Evolutionary conservation across 2,113 vertebrate genomes (phyloP).

Genomic region (Cisticola juncidis): DNA sequence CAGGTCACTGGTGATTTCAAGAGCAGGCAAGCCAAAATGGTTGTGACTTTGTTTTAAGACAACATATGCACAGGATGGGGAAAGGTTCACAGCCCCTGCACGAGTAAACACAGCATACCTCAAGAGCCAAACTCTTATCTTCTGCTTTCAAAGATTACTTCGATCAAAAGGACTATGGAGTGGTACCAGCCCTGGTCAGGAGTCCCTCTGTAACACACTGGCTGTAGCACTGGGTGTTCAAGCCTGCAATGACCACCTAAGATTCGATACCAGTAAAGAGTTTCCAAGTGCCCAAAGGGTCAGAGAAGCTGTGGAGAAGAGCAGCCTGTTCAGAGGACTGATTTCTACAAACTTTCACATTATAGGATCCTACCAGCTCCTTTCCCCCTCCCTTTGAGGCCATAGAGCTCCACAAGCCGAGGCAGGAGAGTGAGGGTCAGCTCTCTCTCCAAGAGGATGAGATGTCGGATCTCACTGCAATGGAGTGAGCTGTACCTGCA

Average conservation of each 20-base stretch:
- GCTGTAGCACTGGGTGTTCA: not conserved
- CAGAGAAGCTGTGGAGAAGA: not conserved
- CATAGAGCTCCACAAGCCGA: accelerated
- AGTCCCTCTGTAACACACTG: not conserved
- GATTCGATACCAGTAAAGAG: not conserved
- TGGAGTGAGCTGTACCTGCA: accelerated
- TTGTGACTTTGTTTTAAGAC: not conserved
- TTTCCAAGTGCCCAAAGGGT: not conserved
- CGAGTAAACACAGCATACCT: not conserved
- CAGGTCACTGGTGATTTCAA: not conserved
- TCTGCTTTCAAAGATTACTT: not conserved
- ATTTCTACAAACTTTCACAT: not conserved
- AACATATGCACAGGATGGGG: not conserved
- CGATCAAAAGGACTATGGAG: not conserved
- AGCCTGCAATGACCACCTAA: accelerated
- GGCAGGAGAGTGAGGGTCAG: not conserved
- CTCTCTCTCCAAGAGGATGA: accelerated
- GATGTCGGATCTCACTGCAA: not conserved
- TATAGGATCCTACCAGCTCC: not conserved
- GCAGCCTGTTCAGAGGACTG: not conserved
- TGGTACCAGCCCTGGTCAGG: not conserved
- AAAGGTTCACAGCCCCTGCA: not conserved
- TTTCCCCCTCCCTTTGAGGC: not conserved
- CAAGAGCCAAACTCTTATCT: not conserved
- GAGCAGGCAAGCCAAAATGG: not conserved